A percentile compares a stretch with the other conserved stretches of the same genome.
phyloP scores from a whole-genome alignment of 2,888 invertebrate species.

The Netelia virgata region DNA sequence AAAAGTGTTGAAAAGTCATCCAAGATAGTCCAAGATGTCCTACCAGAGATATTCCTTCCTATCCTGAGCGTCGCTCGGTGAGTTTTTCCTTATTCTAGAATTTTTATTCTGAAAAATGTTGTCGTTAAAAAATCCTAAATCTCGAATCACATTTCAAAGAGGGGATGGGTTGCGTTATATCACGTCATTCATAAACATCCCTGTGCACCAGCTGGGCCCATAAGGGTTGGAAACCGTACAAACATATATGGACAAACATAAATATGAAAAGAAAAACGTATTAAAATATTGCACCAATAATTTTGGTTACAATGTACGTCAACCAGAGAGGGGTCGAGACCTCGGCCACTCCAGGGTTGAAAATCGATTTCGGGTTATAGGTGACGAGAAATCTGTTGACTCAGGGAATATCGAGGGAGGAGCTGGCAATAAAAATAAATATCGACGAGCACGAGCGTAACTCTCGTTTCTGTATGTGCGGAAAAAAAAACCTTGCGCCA shows the following conservation, averaged over 20 bases:
- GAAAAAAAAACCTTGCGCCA: constrained; percentile 38
- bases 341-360: constrained; percentile 49
- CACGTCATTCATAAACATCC: constrained; percentile 27
- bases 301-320: constrained; percentile 50
- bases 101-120: neutral
- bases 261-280: constrained; percentile 38
- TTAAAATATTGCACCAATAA: constrained; percentile 65
- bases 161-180: constrained; percentile 3
- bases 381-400: constrained; percentile 79
- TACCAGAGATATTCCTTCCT: too few relatives aligned
- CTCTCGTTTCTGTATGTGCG: constrained; percentile 16
- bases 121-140: neutral
- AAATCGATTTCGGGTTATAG: constrained; percentile 74
- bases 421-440: constrained; percentile 80
- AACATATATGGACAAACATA: constrained; percentile 8
- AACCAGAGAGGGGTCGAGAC: neutral
- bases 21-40: too few relatives aligned
- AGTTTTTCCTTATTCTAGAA: too few relatives aligned
- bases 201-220: constrained; percentile 24
- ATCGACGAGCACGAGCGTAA: constrained; percentile 69
- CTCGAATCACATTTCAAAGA: neutral
- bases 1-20: too few relatives aligned
- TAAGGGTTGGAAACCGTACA: neutral
- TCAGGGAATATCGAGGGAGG: constrained; percentile 73
- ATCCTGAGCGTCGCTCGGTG: too few relatives aligned